phyloP scores from a whole-genome alignment of 2,113 vertebrate species.

The Sitta europaea region DNA sequence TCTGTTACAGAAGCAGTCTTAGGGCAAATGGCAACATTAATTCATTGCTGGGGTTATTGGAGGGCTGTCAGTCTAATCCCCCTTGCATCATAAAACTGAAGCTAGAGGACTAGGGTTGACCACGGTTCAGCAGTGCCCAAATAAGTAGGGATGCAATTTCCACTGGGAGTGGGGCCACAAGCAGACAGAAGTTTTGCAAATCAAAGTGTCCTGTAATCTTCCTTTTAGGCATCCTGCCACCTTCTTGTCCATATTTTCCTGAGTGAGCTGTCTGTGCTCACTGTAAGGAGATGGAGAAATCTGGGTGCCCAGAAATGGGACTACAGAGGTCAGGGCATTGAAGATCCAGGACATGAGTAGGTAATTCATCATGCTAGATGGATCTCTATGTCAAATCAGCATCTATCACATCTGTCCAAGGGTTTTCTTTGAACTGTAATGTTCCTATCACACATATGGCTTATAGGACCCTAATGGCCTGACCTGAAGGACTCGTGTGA shows the following conservation, averaged over 20 bases:
- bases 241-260: neutral
- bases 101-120: neutral
- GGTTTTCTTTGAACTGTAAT: neutral
- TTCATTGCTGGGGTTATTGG: neutral
- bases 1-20: neutral
- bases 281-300: neutral
- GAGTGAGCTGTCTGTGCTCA: neutral
- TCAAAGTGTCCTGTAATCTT: neutral
- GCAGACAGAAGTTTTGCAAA: neutral
- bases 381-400: neutral
- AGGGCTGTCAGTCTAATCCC: neutral
- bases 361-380: neutral
- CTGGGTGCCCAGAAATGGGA: neutral
- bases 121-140: neutral
- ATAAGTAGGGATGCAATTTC: neutral
- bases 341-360: neutral
- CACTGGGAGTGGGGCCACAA: neutral
- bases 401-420: neutral
- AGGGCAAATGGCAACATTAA: neutral
- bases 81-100: neutral
- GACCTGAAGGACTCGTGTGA: accelerated
- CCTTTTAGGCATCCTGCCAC: neutral
- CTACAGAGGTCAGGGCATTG: neutral
- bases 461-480: neutral
- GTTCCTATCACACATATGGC: neutral